These are phyloP conservation scores for Diplodus puntazzo DNA, from an alignment of 2,797 vertebrate species.

Conservation along the genomic window DNA sequence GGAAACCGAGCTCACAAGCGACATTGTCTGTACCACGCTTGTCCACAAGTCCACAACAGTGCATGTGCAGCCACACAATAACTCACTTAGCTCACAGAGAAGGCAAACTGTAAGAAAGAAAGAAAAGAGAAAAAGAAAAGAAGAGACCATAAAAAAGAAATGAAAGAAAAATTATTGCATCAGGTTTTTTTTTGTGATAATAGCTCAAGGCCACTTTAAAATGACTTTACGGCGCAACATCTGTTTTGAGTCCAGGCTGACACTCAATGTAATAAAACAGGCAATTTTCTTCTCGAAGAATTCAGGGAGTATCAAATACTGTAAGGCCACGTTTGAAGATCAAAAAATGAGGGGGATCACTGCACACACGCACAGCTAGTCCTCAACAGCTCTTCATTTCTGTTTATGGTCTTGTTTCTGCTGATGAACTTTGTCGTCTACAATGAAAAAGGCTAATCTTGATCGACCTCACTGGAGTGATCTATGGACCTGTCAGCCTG, in stretches of 20 bases:
- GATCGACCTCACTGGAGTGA: not conserved
- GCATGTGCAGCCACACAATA: constrained; percentile 19
- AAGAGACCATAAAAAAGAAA: constrained; percentile 28
- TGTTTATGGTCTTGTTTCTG: not conserved
- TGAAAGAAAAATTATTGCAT: constrained; percentile 36
- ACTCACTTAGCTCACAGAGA: constrained; percentile 5
- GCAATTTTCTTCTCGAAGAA: constrained; percentile 49
- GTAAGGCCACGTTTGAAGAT: constrained; percentile 49
- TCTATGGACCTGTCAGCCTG: not conserved
- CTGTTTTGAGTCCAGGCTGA: constrained; percentile 62
- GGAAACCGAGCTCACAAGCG: constrained; percentile 46
- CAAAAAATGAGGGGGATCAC: constrained; percentile 41
- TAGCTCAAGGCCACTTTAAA: constrained; percentile 65
- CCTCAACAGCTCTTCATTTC: constrained; percentile 2
- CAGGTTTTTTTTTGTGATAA: constrained; percentile 48
- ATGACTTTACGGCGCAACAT: constrained; percentile 63
- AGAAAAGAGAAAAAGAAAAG: not conserved
- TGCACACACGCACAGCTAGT: constrained; percentile 20
- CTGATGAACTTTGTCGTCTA: not conserved
- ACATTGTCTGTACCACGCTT: constrained; percentile 4
- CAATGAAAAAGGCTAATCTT: not conserved
- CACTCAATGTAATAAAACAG: constrained; percentile 58
- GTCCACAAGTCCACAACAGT: constrained; percentile 16
- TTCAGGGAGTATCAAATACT: constrained; percentile 46
- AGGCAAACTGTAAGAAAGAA: constrained; percentile 2